Conservation (phyloP, 2,113 vertebrate species). For the Propithecus coquereli region DNA sequence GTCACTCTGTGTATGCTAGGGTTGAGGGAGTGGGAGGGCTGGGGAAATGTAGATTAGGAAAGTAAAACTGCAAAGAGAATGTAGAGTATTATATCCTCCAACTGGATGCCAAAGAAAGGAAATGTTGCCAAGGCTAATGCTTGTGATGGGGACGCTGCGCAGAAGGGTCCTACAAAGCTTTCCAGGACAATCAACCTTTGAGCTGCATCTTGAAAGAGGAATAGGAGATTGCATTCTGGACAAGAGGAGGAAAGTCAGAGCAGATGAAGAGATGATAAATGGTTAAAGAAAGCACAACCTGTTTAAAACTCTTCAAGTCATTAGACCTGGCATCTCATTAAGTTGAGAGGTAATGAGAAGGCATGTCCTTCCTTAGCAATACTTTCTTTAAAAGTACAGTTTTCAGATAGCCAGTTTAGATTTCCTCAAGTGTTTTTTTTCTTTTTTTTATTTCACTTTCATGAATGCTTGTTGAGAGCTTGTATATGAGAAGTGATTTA, state of each 20-base stretch:
- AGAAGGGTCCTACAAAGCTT: background rate
- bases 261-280: background rate
- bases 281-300: background rate
- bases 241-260: background rate
- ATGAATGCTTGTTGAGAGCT: background rate
- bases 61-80: background rate
- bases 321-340: background rate
- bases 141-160: background rate
- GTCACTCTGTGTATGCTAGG: background rate
- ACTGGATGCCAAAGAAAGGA: background rate
- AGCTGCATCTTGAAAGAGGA: background rate
- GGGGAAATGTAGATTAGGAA: background rate
- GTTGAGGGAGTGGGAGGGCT: background rate
- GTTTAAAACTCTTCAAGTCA: background rate
- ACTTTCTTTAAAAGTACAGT: background rate
- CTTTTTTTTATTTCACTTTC: background rate
- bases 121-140: background rate
- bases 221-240: background rate
- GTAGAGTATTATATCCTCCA: background rate
- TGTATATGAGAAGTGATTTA: slow-evolving; percentile 33
- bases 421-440: background rate
- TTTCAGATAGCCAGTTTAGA: slow-evolving; percentile 28
- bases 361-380: background rate
- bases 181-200: background rate
- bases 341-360: background rate